Conservation (phyloP, 37 sponge, comb jelly and placozoan species). For the Beroe ovata region DNA sequence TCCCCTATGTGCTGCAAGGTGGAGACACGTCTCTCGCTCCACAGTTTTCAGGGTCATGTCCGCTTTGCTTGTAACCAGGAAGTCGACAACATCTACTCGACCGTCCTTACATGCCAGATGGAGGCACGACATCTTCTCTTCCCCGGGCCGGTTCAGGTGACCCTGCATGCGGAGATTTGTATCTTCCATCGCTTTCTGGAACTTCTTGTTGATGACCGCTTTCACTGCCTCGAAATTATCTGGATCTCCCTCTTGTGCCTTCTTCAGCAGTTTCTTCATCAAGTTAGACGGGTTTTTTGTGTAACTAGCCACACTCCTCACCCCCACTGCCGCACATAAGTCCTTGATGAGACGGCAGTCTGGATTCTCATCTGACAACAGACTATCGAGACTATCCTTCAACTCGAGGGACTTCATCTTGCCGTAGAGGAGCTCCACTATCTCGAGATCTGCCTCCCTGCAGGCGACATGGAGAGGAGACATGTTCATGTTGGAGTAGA, state of each 20-base stretch:
- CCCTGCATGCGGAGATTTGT: constrained; percentile 28
- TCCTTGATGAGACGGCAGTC: not conserved
- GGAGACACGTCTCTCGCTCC: constrained; percentile 27
- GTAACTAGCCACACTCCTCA: not conserved
- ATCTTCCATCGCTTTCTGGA: constrained; percentile 47
- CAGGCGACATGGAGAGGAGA: constrained; percentile 53
- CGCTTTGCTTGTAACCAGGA: not conserved
- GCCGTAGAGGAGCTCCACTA: constrained; percentile 17
- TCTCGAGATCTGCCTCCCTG: constrained; percentile 37
- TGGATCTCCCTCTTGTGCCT: not conserved
- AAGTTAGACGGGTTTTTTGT: not conserved
- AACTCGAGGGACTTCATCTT: not conserved
- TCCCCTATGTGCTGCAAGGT: constrained; percentile 24
- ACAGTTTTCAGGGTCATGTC: constrained; percentile 3
- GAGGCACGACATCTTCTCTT: constrained; percentile 43
- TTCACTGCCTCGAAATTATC: not conserved
- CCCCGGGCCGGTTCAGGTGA: constrained; percentile 18
- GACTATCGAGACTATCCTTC: constrained; percentile 14
- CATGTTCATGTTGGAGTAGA: constrained; percentile 27
- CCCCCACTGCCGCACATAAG: not conserved
- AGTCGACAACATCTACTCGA: constrained; percentile 29
- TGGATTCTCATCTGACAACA: not conserved
- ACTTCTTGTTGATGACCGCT: constrained; percentile 26
- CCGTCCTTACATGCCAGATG: constrained; percentile 60
- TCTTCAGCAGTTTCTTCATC: constrained; percentile 7